Conservation (phyloP, 2,797 vertebrate species). For the Pyrrhura leucotis region DNA sequence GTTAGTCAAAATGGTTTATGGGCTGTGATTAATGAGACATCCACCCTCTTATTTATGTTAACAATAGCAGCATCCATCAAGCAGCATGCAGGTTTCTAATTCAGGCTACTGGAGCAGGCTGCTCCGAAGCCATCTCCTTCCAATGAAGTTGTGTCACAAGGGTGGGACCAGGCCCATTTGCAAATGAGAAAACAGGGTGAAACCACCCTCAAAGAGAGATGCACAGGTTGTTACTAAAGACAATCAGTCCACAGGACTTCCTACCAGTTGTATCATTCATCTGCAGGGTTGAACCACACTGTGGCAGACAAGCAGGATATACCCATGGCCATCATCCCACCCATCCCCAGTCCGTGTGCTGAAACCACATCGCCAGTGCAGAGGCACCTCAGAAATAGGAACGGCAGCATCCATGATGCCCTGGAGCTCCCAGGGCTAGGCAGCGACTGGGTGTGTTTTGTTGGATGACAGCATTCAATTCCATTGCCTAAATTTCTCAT, state of each 20-base stretch:
- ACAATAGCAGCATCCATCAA: constrained; percentile 36
- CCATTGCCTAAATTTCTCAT: neutral
- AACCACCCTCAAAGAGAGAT: neutral
- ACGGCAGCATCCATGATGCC: rapidly evolving
- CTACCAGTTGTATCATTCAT: neutral
- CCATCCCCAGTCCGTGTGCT: rapidly evolving
- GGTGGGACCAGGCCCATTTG: rapidly evolving
- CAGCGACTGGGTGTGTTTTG: neutral
- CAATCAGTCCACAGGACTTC: rapidly evolving
- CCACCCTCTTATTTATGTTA: neutral
- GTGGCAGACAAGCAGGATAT: neutral
- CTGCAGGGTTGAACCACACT: too few relatives aligned
- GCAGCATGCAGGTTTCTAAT: neutral
- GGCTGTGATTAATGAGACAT: constrained; percentile 52
- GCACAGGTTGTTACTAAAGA: neutral
- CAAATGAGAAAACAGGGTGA: neutral
- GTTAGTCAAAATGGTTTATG: constrained; percentile 56
- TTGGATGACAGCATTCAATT: neutral
- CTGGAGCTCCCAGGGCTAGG: neutral
- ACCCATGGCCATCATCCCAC: rapidly evolving
- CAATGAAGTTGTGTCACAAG: neutral
- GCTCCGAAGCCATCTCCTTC: neutral
- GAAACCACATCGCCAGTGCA: rapidly evolving
- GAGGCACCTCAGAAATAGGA: neutral
- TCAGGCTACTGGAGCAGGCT: neutral